Evolutionary conservation across 23 tunicate genomes (phyloP), one percentile per base, ranked within the genome.

Genomic region (Ascidia mentula): DNA sequence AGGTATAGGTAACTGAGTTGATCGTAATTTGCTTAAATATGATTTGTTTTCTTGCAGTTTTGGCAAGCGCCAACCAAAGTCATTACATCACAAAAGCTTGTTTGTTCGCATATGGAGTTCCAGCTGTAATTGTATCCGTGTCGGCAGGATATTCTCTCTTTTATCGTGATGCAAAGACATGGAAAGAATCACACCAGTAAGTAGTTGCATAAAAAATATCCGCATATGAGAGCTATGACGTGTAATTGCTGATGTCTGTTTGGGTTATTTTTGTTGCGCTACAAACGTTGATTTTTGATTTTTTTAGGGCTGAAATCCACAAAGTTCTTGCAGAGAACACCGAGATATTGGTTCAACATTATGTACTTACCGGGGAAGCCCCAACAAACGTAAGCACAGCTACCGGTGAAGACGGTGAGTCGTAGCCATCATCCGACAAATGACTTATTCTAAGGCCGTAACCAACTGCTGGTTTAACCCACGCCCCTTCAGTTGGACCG

Each of bases 21-120:
- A n/a, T n/a, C n/a, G n/a, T n/a, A 0, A 0, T 18, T 34, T 37
- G 40, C 0, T n/a, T 0, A 15, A 39, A 40, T 40, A 13, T 75
- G 6, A 0, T 74, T 18, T 0, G 32, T 36, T 35, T 34, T 37
- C n/a, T 24, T 0, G 18, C 33, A 78, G 71, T 78, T 30, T 13
- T 53, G 32, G 38, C 18, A 9, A 20, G 40, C 31, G 72, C 30
- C 20, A 34, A 34, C 36, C 36, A 30, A 46, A 59, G 0, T 59
- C 40, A 45, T 9, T 78, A 78, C 82, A 78, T 59, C 13, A 31
- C n/a, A n/a, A 78, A 78, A 32, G 70, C 82, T 32, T 46, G 40
- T 24, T 0, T 78, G 6, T 78, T 78, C 31, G 71, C 82, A 12
- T 78, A 78, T 72, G 82, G 71, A n/a, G 38, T 36, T 6, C 82